These are phyloP conservation scores for Lasioglossum leucozonium DNA, from an alignment of 2,888 invertebrate genomes.

Conservation along the genomic window DNA sequence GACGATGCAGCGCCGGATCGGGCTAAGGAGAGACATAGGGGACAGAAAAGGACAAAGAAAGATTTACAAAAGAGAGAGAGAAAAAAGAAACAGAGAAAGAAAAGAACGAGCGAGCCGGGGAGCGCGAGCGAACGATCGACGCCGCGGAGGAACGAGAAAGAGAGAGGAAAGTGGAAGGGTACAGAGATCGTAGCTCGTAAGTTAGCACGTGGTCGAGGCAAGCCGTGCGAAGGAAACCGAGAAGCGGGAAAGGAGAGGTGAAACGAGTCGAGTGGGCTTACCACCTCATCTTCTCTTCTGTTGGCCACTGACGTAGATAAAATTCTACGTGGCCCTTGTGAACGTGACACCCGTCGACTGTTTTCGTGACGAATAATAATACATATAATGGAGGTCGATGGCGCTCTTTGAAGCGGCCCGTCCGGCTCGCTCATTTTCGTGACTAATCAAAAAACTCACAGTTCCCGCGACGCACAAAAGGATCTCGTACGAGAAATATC, in stretches of 20 bases:
- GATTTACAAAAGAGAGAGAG: slow-evolving; percentile 22
- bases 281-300: slow-evolving; percentile 73
- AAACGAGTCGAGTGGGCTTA: slow-evolving; percentile 74
- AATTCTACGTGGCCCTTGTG: slow-evolving; percentile 65
- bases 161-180: slow-evolving; percentile 71
- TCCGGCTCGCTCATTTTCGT: neutral
- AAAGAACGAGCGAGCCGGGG: slow-evolving; percentile 14
- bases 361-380: slow-evolving; percentile 57
- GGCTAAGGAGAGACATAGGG: slow-evolving; percentile 50
- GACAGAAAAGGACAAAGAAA: slow-evolving; percentile 56
- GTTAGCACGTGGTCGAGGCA: slow-evolving; percentile 82
- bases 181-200: slow-evolving; percentile 81
- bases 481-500: slow-evolving; percentile 1
- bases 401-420: slow-evolving; percentile 21
- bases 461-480: slow-evolving; percentile 12
- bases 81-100: neutral
- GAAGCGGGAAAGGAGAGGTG: slow-evolving; percentile 73
- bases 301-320: slow-evolving; percentile 72
- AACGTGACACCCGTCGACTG: slow-evolving; percentile 57
- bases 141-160: slow-evolving; percentile 27
- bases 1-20: slow-evolving; percentile 48
- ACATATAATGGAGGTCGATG: slow-evolving; percentile 41
- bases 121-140: slow-evolving; percentile 14
- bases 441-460: neutral
- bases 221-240: slow-evolving; percentile 75